Conservation (phyloP, 2,113 vertebrate genomes). For the Saguinus imperator region DNA sequence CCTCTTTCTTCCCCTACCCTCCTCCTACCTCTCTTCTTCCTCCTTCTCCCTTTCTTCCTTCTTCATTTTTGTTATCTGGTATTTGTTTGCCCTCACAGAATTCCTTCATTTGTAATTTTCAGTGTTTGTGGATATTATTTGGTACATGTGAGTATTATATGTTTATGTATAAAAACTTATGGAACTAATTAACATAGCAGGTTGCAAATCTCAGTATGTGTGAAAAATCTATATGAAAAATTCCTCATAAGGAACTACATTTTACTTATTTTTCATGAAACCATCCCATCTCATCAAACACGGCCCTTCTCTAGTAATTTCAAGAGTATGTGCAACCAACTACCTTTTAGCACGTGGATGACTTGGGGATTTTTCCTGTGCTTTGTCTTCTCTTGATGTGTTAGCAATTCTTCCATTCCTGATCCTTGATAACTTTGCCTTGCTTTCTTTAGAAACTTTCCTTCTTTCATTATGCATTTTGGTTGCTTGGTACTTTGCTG, state of each 20-base stretch:
- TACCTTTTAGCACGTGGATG: neutral
- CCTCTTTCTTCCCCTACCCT: too few relatives aligned
- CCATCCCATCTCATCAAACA: neutral
- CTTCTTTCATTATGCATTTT: neutral
- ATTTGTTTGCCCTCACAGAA: neutral
- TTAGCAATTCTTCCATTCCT: neutral
- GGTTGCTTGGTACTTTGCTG: neutral
- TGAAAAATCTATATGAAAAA: neutral
- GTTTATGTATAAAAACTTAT: neutral
- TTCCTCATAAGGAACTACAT: neutral
- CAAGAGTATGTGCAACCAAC: neutral
- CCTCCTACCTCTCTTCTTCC: too few relatives aligned
- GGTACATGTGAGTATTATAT: neutral
- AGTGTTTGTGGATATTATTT: neutral
- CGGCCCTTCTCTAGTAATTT: neutral
- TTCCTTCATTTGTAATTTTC: neutral
- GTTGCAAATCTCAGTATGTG: neutral
- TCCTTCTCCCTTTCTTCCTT: neutral
- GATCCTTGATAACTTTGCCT: neutral
- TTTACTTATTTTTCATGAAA: neutral
- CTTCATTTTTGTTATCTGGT: neutral
- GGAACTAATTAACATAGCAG: neutral
- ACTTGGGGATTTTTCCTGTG: neutral
- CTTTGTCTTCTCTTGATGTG: neutral
- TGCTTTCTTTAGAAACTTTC: neutral